Percentiles rank a stretch among this genome's conserved stretches.
Evolutionary conservation across 2,113 vertebrate species (phyloP).

Genomic region (Corythornis vintsioides): DNA sequence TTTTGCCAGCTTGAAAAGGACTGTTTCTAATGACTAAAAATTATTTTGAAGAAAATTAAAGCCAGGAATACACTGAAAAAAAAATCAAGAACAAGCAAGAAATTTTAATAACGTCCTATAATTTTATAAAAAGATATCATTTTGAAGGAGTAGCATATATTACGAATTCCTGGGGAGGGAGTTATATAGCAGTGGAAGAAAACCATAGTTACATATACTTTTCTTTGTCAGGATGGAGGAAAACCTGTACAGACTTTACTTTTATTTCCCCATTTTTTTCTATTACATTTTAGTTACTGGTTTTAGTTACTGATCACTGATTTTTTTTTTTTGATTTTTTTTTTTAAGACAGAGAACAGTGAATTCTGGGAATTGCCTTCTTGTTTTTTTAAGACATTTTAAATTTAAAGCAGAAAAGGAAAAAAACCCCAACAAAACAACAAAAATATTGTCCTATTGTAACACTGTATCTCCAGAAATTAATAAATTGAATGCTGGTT

Average conservation of each 20-base stretch:
- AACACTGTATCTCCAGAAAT: not conserved
- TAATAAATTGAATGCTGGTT: not conserved
- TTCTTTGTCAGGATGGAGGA: not conserved
- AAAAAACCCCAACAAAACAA: not conserved
- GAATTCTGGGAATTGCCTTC: not conserved
- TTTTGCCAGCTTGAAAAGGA: not conserved
- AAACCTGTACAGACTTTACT: not conserved
- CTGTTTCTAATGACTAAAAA: not conserved
- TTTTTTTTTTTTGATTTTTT: not conserved
- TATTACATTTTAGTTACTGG: not conserved
- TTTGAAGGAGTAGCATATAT: not conserved
- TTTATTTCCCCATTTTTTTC: not conserved
- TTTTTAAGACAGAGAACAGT: not conserved
- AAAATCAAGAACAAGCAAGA: not conserved
- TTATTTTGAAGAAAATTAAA: not conserved
- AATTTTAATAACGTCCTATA: not conserved
- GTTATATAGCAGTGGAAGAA: not conserved
- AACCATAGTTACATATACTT: not conserved
- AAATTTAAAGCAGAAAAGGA: not conserved
- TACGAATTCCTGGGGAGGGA: not conserved
- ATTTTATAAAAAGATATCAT: not conserved
- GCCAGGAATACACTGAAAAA: not conserved
- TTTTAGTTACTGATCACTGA: not conserved
- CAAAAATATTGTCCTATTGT: not conserved
- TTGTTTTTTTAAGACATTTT: not conserved